These are phyloP conservation scores for Silurus lanzhouensis DNA, from an alignment of 2,797 vertebrate species.

Conservation along the genomic window DNA sequence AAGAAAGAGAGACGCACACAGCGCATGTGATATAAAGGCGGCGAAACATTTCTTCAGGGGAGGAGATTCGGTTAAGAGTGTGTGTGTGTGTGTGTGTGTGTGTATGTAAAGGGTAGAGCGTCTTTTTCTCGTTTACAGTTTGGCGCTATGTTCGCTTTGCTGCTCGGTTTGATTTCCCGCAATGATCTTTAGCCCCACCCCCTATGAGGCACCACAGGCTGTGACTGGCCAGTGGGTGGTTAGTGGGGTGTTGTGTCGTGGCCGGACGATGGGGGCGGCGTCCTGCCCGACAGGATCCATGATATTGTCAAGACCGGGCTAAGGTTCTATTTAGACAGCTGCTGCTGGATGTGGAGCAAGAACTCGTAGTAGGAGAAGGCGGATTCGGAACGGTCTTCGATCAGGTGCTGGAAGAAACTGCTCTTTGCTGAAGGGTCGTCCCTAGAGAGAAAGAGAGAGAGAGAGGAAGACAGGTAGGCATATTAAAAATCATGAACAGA, in stretches of 20 bases:
- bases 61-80: neutral
- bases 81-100: neutral
- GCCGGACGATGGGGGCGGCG: slow-evolving; percentile 39
- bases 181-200: slow-evolving; percentile 18
- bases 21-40: neutral
- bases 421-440: slow-evolving; percentile 85
- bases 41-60: slow-evolving; percentile 4
- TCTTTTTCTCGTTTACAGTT: slow-evolving; percentile 28
- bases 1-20: neutral
- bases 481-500: no score
- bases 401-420: slow-evolving; percentile 88
- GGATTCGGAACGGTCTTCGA: slow-evolving; percentile 91
- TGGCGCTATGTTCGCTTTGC: slow-evolving; percentile 20
- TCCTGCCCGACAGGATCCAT: slow-evolving; percentile 36
- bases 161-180: slow-evolving; percentile 27
- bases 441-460: slow-evolving; percentile 67
- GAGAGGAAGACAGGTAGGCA: neutral
- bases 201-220: slow-evolving; percentile 28
- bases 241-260: slow-evolving; percentile 30
- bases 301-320: neutral
- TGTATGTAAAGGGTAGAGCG: slow-evolving; percentile 31
- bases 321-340: slow-evolving; percentile 85
- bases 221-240: slow-evolving; percentile 46
- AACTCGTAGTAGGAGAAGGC: slow-evolving; percentile 94
- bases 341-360: slow-evolving; percentile 90